Conservation (phyloP, 2,113 vertebrate species). For the Eurystomus gularis region DNA sequence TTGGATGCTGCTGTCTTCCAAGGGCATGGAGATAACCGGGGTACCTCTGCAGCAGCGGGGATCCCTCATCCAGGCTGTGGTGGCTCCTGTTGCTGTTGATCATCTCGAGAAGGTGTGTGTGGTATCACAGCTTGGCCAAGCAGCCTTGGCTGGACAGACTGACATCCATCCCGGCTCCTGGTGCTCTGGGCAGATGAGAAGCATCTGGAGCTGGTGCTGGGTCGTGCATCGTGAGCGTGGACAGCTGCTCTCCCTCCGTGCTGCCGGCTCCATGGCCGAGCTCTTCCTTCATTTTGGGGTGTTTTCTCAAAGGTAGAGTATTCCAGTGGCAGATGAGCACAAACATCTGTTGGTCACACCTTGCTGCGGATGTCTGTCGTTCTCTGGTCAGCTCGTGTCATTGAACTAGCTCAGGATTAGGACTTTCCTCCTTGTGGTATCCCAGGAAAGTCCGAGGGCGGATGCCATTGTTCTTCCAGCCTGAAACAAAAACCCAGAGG, state of each 20-base stretch:
- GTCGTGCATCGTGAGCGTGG: accelerated
- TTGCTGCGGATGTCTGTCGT: background rate
- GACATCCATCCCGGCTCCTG: accelerated
- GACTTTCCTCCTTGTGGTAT: background rate
- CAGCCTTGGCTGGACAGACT: background rate
- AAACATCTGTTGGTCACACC: accelerated
- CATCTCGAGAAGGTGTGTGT: accelerated
- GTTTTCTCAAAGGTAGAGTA: background rate
- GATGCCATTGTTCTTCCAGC: background rate
- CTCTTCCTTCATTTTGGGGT: background rate
- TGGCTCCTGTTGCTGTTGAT: background rate
- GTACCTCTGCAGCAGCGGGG: too few relatives aligned
- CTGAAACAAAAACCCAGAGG: background rate
- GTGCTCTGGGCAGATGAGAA: background rate
- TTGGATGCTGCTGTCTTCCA: background rate
- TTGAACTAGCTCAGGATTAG: too few relatives aligned
- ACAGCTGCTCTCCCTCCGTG: accelerated
- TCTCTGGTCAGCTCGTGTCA: accelerated
- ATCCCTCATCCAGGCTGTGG: background rate
- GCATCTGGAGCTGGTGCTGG: accelerated
- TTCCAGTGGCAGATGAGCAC: accelerated
- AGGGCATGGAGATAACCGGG: accelerated
- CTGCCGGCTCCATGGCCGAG: too few relatives aligned
- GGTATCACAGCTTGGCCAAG: too few relatives aligned
- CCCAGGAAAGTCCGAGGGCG: accelerated